These are phyloP conservation scores for Caenorhabditis sp. DNA, from an alignment of 2,888 invertebrate species.

Conservation along the genomic window DNA sequence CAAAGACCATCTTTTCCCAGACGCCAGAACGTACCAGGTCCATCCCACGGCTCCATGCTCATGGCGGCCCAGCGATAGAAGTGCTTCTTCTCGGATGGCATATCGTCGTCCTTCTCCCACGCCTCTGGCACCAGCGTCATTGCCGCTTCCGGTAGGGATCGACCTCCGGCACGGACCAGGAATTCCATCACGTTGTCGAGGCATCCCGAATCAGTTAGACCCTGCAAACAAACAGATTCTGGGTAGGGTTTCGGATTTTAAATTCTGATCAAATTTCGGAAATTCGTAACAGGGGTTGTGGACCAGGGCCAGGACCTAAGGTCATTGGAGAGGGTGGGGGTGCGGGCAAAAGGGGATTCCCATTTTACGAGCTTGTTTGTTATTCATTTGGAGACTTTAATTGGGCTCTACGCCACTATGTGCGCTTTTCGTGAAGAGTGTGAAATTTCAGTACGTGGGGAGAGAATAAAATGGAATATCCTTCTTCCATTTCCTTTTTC, in stretches of 20 bases:
- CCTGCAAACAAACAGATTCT: constrained; percentile 83
- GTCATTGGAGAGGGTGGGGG: constrained; percentile 11
- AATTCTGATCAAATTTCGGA: neutral
- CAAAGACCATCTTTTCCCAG: constrained; percentile 17
- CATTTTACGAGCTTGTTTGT: constrained; percentile 59
- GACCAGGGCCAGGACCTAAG: constrained; percentile 16
- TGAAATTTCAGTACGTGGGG: constrained; percentile 5
- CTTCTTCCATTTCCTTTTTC: no score
- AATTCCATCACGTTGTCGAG: constrained; percentile 99
- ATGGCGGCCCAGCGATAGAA: constrained; percentile 98
- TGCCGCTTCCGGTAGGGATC: constrained; percentile 94
- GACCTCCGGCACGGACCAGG: constrained; percentile 93
- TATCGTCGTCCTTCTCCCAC: constrained; percentile 85
- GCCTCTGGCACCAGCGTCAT: constrained; percentile 93
- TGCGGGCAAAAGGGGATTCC: neutral
- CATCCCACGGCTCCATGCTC: constrained; percentile 99
- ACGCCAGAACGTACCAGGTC: constrained; percentile 86
- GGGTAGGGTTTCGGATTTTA: no score
- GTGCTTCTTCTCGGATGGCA: constrained; percentile 94
- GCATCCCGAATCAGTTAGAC: constrained; percentile 97
- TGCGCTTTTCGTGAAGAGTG: constrained; percentile 8
- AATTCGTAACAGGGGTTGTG: no score
- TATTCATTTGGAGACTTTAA: constrained; percentile 30
- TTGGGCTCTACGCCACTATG: constrained; percentile 27
- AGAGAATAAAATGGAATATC: constrained; percentile 12